phyloP scores from a whole-genome alignment of 2,888 invertebrate genomes.

The Gryllus longicercus region DNA sequence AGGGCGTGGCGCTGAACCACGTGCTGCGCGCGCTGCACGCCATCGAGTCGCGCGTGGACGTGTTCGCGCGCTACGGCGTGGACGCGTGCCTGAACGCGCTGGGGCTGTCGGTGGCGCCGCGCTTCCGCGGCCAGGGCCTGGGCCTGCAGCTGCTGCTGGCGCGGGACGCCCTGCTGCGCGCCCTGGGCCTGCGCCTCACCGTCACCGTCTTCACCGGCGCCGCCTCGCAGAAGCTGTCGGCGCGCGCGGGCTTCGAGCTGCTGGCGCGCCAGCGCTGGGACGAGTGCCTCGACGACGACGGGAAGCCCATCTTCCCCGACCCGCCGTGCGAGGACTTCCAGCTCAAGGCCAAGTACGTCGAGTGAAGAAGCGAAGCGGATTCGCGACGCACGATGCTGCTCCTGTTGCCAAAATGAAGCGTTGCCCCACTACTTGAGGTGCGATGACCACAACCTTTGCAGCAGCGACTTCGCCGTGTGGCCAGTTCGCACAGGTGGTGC shows the following conservation, averaged over 20 bases:
- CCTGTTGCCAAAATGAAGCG: no score
- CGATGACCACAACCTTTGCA: no score
- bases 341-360: background rate
- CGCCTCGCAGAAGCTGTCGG: slow-evolving; percentile 31
- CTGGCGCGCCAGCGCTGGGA: slow-evolving; percentile 29
- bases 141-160: slow-evolving; percentile 50
- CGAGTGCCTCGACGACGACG: slow-evolving; percentile 20
- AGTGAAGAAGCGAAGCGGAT: no score
- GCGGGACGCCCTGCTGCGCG: slow-evolving; percentile 43
- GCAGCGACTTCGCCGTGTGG: no score
- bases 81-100: slow-evolving; percentile 51
- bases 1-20: background rate
- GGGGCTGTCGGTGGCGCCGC: slow-evolving; percentile 51
- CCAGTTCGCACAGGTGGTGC: no score
- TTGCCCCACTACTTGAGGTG: no score
- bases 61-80: slow-evolving; percentile 48
- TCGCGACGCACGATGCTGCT: no score
- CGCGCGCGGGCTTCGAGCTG: slow-evolving; percentile 31
- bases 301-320: background rate
- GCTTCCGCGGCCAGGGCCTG: slow-evolving; percentile 50
- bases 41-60: slow-evolving; percentile 42
- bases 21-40: slow-evolving; percentile 1
- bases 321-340: background rate
- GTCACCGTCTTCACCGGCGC: slow-evolving; percentile 32
- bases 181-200: slow-evolving; percentile 30